Evolutionary conservation across 2,888 invertebrate species (phyloP).

Genomic region (Ormyrus rosae): DNA sequence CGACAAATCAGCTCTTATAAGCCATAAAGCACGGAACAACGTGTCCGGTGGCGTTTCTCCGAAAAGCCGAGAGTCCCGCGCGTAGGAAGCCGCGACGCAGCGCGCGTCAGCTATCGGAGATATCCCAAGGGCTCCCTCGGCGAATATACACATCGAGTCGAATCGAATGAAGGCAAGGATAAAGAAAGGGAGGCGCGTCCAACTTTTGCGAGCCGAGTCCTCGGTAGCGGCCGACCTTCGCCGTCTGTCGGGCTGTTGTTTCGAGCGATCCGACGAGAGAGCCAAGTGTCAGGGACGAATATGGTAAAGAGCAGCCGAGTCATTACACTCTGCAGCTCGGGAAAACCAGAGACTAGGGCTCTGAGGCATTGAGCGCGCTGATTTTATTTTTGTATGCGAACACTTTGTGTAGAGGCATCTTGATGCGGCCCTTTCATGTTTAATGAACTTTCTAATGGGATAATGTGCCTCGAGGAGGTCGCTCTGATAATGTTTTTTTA

Average conservation of each 20-base stretch:
- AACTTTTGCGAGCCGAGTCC: background rate
- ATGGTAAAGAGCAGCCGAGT: constrained; percentile 37
- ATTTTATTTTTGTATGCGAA: background rate
- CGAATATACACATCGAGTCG: too few species aligned
- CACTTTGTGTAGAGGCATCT: too few species aligned
- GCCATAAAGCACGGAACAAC: background rate
- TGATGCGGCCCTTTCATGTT: too few species aligned
- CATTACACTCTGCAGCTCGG: constrained; percentile 25
- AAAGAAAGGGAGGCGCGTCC: constrained; percentile 4
- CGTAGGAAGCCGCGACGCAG: background rate
- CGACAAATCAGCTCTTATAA: background rate
- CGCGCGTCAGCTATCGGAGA: background rate
- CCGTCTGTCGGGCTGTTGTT: background rate
- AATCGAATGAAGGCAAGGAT: background rate
- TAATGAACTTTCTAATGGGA: too few species aligned
- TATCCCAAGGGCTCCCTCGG: too few species aligned
- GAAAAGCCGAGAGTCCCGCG: background rate
- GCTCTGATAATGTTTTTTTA: too few species aligned
- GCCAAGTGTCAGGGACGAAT: constrained; percentile 48
- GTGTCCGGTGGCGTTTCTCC: background rate
- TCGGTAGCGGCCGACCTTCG: background rate
- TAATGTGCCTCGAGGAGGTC: too few species aligned
- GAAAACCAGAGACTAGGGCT: background rate
- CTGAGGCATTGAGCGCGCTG: background rate
- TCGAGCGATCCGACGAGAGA: background rate